Conservation (phyloP, 2,797 vertebrate genomes). For the Sparus aurata region DNA sequence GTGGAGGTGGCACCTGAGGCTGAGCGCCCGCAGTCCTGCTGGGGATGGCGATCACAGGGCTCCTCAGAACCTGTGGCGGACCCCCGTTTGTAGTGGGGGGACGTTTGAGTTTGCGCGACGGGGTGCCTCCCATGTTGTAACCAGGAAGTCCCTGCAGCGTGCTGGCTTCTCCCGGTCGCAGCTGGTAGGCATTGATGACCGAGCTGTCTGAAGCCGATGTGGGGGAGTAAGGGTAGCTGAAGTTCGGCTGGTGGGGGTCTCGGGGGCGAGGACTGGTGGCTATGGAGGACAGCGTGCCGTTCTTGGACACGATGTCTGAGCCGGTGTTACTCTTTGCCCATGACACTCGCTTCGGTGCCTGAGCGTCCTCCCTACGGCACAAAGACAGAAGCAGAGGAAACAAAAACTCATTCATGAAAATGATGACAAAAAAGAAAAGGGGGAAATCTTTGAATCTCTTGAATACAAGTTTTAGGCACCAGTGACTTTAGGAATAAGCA, state of each 20-base stretch:
- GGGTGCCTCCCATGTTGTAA: constrained; percentile 79
- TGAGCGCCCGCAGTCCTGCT: constrained; percentile 85
- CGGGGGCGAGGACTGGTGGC: constrained; percentile 83
- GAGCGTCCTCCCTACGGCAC: constrained; percentile 91
- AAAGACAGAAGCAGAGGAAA: not conserved
- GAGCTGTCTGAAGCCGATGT: constrained; percentile 85
- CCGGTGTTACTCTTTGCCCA: constrained; percentile 90
- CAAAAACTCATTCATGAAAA: constrained; percentile 3
- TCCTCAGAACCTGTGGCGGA: constrained; percentile 70
- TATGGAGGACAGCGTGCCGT: constrained; percentile 93
- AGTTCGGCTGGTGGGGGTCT: constrained; percentile 77
- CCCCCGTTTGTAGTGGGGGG: constrained; percentile 67
- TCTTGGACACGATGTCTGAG: constrained; percentile 92
- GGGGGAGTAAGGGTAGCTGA: constrained; percentile 82
- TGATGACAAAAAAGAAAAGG: not conserved
- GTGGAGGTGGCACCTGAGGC: constrained; percentile 79
- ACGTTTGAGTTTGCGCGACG: constrained; percentile 70
- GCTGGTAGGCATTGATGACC: constrained; percentile 86
- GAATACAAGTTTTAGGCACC: not conserved
- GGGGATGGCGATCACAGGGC: constrained; percentile 63
- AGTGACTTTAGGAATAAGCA: not conserved
- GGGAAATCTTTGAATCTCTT: too few relatives aligned
- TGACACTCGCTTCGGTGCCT: constrained; percentile 91
- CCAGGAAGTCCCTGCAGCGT: constrained; percentile 84
- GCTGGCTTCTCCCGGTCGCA: constrained; percentile 79